Evolutionary conservation across 2,797 vertebrate genomes (phyloP).

Genomic region (Dermochelys coriacea): DNA sequence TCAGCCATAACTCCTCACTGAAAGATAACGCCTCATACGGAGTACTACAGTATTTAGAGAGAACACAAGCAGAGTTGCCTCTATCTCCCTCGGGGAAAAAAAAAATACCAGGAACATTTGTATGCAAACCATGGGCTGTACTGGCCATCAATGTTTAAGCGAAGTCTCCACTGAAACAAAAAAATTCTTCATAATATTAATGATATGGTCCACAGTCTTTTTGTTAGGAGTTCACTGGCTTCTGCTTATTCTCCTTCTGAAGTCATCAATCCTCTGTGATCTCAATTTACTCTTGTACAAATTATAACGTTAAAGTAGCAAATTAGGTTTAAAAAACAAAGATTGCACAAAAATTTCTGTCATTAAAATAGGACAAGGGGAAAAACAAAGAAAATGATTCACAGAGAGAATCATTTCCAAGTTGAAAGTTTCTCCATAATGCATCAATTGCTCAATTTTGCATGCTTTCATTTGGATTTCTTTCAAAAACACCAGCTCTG

Average conservation of each 20-base stretch:
- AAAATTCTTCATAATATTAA: neutral
- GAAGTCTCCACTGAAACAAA: neutral
- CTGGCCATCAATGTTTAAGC: neutral
- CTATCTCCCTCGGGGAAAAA: neutral
- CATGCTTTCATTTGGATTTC: neutral
- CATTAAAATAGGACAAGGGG: neutral
- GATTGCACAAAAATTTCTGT: rapidly evolving
- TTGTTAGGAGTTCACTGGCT: neutral
- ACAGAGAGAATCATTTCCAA: neutral
- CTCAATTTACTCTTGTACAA: neutral
- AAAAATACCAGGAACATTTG: neutral
- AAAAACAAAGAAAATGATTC: neutral
- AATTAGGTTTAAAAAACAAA: neutral
- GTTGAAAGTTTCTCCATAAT: neutral
- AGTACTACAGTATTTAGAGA: neutral
- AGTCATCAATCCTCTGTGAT: neutral
- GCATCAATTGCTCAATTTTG: neutral
- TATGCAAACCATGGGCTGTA: neutral
- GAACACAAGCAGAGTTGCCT: neutral
- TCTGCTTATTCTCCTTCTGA: neutral
- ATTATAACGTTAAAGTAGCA: neutral
- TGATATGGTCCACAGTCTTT: neutral
- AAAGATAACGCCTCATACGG: neutral
- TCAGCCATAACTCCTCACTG: neutral
- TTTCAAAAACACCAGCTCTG: neutral